These are phyloP conservation scores for Anodontia alba DNA, from an alignment of 2,888 invertebrate genomes.

Conservation along the genomic window DNA sequence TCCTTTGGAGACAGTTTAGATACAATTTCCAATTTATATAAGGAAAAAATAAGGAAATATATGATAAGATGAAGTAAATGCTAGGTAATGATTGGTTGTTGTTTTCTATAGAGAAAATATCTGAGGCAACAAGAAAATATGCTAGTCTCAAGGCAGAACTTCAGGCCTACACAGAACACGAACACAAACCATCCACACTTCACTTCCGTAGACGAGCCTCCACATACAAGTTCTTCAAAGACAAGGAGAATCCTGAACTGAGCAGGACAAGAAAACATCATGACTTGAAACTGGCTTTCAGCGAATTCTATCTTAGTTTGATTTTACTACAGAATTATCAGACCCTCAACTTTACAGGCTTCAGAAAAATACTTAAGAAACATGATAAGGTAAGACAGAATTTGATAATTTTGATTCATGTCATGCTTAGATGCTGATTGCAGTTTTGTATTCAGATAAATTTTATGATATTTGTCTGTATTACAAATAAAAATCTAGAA, in stretches of 20 bases:
- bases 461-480: not conserved
- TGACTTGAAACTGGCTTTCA: conserved; percentile 98
- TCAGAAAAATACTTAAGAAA: conserved; percentile 99
- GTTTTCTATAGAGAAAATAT: conserved; percentile 93
- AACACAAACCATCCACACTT: conserved; percentile 58
- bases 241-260: conserved; percentile 69
- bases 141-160: conserved; percentile 95
- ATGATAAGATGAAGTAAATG: no score
- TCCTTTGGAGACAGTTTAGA: no score
- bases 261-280: conserved; percentile 85
- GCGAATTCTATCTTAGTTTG: conserved; percentile 98
- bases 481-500: no score
- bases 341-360: conserved; percentile 99
- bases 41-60: no score
- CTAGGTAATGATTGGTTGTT: no score
- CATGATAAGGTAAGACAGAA: conserved; percentile 94
- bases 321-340: conserved; percentile 99
- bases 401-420: not conserved
- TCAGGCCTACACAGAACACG: conserved; percentile 86
- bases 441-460: not conserved
- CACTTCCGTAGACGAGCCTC: conserved; percentile 62
- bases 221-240: conserved; percentile 62
- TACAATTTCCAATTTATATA: no score
- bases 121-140: conserved; percentile 98
- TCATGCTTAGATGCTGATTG: not conserved